These are phyloP conservation scores for Doryteuthis pealeii DNA, from an alignment of 1,140 invertebrate species.

Conservation along the genomic window DNA sequence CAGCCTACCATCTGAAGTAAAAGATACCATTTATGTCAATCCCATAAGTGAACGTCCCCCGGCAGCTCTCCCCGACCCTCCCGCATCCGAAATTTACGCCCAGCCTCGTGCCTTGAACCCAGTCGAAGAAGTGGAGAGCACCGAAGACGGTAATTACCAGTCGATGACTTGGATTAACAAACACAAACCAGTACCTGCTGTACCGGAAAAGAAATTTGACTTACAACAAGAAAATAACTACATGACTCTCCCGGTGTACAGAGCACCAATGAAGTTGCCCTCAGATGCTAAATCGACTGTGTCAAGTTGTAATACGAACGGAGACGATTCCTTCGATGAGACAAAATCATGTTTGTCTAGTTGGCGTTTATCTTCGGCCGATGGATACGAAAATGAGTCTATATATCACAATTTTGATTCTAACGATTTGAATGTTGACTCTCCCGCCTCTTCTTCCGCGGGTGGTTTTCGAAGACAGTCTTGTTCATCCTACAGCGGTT, in stretches of 20 bases:
- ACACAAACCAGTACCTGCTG: neutral
- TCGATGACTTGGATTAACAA: constrained; percentile 4
- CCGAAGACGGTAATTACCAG: neutral
- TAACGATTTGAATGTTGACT: neutral
- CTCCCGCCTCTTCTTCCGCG: neutral
- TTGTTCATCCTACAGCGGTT: neutral
- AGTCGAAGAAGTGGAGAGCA: neutral
- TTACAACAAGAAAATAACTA: neutral
- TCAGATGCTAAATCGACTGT: neutral
- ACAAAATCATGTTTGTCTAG: neutral
- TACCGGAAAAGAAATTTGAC: neutral
- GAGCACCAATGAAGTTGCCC: neutral
- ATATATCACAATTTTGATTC: neutral
- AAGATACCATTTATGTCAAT: neutral
- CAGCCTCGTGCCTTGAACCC: neutral
- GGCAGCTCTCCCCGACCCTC: constrained; percentile 4
- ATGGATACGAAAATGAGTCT: neutral
- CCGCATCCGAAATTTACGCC: neutral
- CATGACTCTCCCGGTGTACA: constrained; percentile 8
- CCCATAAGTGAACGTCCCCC: neutral
- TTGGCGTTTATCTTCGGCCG: neutral
- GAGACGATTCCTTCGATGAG: neutral
- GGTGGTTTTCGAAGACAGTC: neutral
- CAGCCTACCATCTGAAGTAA: constrained; percentile 17
- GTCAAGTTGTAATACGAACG: neutral